Percentiles rank a stretch among this genome's conserved stretches.
Conservation (phyloP, 2,113 vertebrate genomes). For the Perognathus longimembris region DNA sequence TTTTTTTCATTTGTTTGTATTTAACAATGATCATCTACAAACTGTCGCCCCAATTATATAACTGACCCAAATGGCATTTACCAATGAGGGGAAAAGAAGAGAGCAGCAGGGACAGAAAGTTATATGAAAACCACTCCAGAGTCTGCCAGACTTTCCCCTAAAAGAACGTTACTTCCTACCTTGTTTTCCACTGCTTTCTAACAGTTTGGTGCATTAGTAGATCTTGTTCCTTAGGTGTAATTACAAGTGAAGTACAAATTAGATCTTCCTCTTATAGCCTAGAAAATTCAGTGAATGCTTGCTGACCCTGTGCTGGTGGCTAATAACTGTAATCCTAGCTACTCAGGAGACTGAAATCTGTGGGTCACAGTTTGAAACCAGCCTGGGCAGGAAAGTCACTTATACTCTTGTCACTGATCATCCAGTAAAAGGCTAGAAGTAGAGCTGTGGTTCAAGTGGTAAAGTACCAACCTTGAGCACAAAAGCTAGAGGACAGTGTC, state of each 20-base stretch:
- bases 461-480: too few species aligned
- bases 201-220: not conserved
- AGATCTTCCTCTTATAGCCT: not conserved
- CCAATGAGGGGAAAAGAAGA: not conserved
- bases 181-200: not conserved
- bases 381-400: too few species aligned
- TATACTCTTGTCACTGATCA: too few species aligned
- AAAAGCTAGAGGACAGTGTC: too few species aligned
- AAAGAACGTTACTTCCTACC: not conserved
- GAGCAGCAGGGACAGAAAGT: not conserved
- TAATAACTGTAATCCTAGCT: too few species aligned
- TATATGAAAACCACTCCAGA: not conserved
- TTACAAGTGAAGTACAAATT: not conserved
- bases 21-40: not conserved
- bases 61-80: not conserved
- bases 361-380: too few species aligned
- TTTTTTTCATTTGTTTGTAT: too few species aligned
- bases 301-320: not conserved
- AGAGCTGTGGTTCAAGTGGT: too few species aligned
- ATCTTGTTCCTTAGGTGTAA: not conserved
- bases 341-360: too few species aligned
- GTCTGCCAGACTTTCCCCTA: fast-evolving
- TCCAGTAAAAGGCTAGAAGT: too few species aligned
- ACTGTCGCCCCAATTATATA: not conserved
- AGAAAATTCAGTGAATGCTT: not conserved